Conservation (phyloP, 1,140 invertebrate species). For the Listronotus bonariensis region DNA sequence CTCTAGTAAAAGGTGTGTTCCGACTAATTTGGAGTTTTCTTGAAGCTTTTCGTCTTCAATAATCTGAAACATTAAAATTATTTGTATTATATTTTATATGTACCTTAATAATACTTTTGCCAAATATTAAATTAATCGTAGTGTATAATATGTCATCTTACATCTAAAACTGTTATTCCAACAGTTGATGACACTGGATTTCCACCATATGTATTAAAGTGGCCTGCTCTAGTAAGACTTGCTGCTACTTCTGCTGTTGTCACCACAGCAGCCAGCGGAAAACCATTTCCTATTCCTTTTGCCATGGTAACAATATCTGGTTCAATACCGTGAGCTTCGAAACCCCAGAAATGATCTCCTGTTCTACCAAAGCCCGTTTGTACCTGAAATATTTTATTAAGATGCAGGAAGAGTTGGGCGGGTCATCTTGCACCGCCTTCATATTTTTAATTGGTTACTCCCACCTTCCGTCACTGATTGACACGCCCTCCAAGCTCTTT, state of each 20-base stretch:
- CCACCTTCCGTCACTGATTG: too few relatives aligned
- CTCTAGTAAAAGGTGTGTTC: conserved; percentile 80
- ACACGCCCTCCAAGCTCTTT: too few relatives aligned
- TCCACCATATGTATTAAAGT: conserved; percentile 97
- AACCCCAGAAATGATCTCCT: conserved; percentile 95
- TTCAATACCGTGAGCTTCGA: conserved; percentile 80
- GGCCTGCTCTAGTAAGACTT: conserved; percentile 72
- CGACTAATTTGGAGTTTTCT: conserved; percentile 73
- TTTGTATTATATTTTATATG: neutral
- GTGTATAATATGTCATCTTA: conserved; percentile 58
- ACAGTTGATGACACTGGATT: conserved; percentile 89
- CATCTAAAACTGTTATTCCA: conserved; percentile 88
- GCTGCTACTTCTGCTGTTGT: conserved; percentile 86
- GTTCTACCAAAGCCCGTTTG: conserved; percentile 96
- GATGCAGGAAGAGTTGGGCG: conserved; percentile 6
- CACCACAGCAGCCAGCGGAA: conserved; percentile 91
- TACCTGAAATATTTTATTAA: conserved; percentile 64
- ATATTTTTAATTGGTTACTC: neutral
- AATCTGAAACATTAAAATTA: conserved; percentile 62
- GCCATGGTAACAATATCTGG: conserved; percentile 94
- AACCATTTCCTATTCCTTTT: conserved; percentile 92
- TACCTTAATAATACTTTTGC: too few relatives aligned
- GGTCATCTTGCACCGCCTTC: neutral
- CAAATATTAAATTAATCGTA: too few relatives aligned
- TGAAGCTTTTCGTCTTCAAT: conserved; percentile 91